Evolutionary conservation across 2,113 vertebrate genomes (phyloP).

Genomic region (Ammodytes marinus): DNA sequence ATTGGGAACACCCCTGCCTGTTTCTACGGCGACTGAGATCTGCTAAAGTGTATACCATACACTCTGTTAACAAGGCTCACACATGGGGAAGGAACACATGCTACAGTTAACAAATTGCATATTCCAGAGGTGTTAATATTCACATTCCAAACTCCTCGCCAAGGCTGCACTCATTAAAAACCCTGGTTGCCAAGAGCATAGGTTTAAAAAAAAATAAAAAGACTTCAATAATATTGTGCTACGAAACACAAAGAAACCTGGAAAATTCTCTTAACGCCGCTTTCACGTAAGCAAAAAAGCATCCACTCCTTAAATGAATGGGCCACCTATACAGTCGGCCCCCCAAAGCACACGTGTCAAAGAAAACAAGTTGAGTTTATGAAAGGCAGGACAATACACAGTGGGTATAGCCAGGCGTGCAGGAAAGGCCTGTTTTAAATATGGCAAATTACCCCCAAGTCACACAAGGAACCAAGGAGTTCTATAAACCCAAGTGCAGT

Average conservation of each 20-base stretch:
- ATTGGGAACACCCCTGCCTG: conserved; percentile 72
- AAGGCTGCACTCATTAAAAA: conserved; percentile 53
- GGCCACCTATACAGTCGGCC: conserved; percentile 54
- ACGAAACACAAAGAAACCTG: conserved; percentile 59
- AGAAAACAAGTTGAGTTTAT: conserved; percentile 42
- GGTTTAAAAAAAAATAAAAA: conserved; percentile 51
- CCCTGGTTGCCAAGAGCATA: conserved; percentile 27
- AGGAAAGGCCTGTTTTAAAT: conserved; percentile 62
- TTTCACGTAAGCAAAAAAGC: conserved; percentile 62
- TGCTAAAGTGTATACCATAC: neutral
- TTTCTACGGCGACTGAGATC: conserved; percentile 39
- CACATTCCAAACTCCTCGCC: conserved; percentile 73
- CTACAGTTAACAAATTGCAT: conserved; percentile 59
- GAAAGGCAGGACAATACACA: conserved; percentile 57
- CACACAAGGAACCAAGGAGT: conserved; percentile 39
- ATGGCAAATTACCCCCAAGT: conserved; percentile 48
- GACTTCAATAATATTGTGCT: conserved; percentile 55
- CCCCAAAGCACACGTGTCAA: conserved; percentile 46
- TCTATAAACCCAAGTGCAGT: conserved; percentile 28
- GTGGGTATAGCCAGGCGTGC: conserved; percentile 36
- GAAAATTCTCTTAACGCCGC: conserved; percentile 55
- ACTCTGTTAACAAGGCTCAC: conserved; percentile 34
- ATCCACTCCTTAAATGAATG: conserved; percentile 39
- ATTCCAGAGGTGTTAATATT: conserved; percentile 70
- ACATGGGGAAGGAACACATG: conserved; percentile 15